phyloP scores from a whole-genome alignment of 92 coral and sea anemone genomes.

The Phenganax stokvisi region DNA sequence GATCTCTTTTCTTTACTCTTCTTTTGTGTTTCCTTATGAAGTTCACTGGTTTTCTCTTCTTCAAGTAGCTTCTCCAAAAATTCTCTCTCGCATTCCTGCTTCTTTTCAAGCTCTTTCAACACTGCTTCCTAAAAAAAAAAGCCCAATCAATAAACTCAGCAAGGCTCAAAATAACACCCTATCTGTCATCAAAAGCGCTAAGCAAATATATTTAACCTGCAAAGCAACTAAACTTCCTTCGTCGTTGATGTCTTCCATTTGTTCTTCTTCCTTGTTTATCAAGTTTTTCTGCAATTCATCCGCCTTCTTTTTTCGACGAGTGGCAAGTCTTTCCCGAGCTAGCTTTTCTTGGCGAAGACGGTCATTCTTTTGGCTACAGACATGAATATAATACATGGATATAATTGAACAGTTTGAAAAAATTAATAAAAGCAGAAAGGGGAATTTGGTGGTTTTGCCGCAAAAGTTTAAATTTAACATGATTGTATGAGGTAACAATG shows the following conservation, averaged over 20 bases:
- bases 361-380: conserved; percentile 65
- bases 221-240: conserved; percentile 64
- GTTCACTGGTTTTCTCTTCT: conserved; percentile 69
- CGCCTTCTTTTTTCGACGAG: conserved; percentile 75
- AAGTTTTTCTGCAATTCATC: conserved; percentile 63
- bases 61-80: conserved; percentile 69
- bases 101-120: conserved; percentile 86
- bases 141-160: background rate
- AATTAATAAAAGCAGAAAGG: background rate
- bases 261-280: conserved; percentile 55
- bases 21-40: conserved; percentile 55
- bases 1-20: conserved; percentile 60
- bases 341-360: conserved; percentile 71
- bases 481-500: too few relatives aligned
- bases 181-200: background rate
- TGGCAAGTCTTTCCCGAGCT: conserved; percentile 73
- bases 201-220: conserved; percentile 49
- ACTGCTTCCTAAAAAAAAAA: conserved; percentile 68
- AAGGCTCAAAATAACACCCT: background rate
- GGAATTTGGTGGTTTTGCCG: background rate
- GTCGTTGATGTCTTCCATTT: conserved; percentile 54
- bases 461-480: background rate
- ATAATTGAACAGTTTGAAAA: background rate
- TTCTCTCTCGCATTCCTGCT: conserved; percentile 82
- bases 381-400: background rate